Percentiles rank a stretch among this genome's conserved stretches.
phyloP scores from a whole-genome alignment of 2,888 invertebrate species.

The Plutella xylostella region DNA sequence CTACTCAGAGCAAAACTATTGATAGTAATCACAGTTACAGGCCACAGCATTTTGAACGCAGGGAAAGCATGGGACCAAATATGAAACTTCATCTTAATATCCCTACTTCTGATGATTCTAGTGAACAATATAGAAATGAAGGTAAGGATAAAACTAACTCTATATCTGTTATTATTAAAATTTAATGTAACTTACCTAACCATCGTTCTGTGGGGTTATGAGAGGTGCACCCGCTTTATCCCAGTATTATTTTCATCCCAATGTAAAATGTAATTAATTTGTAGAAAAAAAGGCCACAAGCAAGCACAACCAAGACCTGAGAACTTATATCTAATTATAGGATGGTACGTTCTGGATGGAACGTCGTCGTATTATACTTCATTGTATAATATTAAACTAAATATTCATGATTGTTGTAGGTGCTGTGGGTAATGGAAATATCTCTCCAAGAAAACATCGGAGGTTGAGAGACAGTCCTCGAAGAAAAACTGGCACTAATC shows the following conservation, averaged over 20 bases:
- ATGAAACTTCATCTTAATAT: slow-evolving; percentile 68
- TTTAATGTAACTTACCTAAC: no score
- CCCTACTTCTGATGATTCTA: slow-evolving; percentile 73
- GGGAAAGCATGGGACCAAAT: slow-evolving; percentile 60
- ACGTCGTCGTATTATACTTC: no score
- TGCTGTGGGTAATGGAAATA: slow-evolving; percentile 46
- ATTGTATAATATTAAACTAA: no score
- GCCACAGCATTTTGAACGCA: slow-evolving; percentile 54
- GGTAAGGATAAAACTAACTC: slow-evolving; percentile 37
- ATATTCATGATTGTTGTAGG: slow-evolving; percentile 24
- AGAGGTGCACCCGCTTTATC: no score
- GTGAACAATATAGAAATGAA: slow-evolving; percentile 64
- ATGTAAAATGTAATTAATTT: no score
- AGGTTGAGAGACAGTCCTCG: slow-evolving; percentile 74
- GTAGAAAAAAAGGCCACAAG: no score
- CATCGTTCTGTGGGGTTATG: no score
- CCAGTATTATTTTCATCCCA: no score
- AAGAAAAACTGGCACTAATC: slow-evolving; percentile 71
- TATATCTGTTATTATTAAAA: no score
- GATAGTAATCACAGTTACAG: slow-evolving; percentile 44
- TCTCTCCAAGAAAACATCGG: slow-evolving; percentile 72
- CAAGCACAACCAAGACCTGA: no score
- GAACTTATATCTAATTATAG: no score
- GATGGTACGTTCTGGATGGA: no score
- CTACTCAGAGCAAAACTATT: slow-evolving; percentile 41